Evolutionary conservation across 2,797 vertebrate species (phyloP).

Genomic region (Melopsittacus undulatus): DNA sequence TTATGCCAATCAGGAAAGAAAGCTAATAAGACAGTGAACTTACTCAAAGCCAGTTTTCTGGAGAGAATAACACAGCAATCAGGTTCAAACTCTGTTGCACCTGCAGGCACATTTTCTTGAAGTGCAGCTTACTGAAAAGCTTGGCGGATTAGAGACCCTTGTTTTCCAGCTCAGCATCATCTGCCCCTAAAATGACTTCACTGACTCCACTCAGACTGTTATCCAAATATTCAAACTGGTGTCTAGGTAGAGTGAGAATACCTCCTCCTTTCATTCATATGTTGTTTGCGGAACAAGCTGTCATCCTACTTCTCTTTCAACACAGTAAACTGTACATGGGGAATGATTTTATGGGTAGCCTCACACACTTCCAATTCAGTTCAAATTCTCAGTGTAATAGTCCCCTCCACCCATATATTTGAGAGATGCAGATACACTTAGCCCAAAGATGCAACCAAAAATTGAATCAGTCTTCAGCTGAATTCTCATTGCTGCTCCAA

Average conservation of each 20-base stretch:
- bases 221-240: constrained; percentile 42
- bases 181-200: constrained; percentile 58
- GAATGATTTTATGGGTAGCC: not conserved
- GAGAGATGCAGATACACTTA: not conserved
- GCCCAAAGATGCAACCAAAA: not conserved
- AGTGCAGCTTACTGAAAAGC: constrained; percentile 48
- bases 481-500: not conserved
- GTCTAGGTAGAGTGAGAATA: constrained; percentile 42
- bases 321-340: not conserved
- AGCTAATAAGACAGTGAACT: not conserved
- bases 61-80: constrained; percentile 22
- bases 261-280: constrained; percentile 44
- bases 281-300: not conserved
- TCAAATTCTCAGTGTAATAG: not conserved
- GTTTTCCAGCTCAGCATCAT: constrained; percentile 63
- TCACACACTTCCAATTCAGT: not conserved
- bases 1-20: not conserved
- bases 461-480: not conserved
- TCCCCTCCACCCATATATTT: not conserved
- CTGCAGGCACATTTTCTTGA: constrained; percentile 45
- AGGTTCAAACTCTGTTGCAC: constrained; percentile 32
- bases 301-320: not conserved
- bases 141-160: constrained; percentile 4
- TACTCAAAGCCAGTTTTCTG: constrained; percentile 36
- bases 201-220: constrained; percentile 31